Evolutionary conservation across 2,888 invertebrate genomes (phyloP), one percentile per base, ranked within the genome.

Genomic region (Ceramica pisi): DNA sequence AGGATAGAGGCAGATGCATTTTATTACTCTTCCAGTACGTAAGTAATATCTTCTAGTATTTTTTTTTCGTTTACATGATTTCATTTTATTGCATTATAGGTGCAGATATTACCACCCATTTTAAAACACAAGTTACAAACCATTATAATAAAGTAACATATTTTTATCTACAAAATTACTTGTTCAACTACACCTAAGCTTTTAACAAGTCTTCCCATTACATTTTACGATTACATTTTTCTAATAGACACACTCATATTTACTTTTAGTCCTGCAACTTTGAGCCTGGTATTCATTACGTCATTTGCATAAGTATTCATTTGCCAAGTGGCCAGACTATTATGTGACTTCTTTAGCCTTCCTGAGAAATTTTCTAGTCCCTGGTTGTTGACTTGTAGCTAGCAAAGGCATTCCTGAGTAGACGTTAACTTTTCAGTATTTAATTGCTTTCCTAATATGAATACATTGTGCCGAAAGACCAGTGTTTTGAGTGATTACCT

Each of bases 271-370:
- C 50, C 31, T 48, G 56, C 71, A 77, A 67, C 61, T 63, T 48
- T 56, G 55, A 67, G 78, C 35, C 19, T n/a, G 31, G 67, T 51
- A 55, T 75, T 66, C 26, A 50, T 35, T 23, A 51, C 50, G 57
- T 67, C 61, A 79, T 80, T 80, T 66, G 82, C 79, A 80, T 80
- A 80, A 66, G 78, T 78, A 80, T 80, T 80, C 68, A 72, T 76
- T 81, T 78, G 55, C 81, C 55, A 68, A 80, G 73, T 81, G 62
- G 82, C 59, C 50, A 38, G 51, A 56, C 67, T 72, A 68, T 81
- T 80, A 81, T 81, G 67, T 57, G 67, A 75, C 83, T 80, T 80
- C 80, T 82, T 80, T 75, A 61, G 75, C 67, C 79, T 80, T 80
- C 67, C 80, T 75, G 35, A 60, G 70, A 74, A 79, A 70, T 68